These are phyloP conservation scores for Drosophila fulvimacula DNA, from an alignment of 2,888 invertebrate species.

Conservation along the genomic window DNA sequence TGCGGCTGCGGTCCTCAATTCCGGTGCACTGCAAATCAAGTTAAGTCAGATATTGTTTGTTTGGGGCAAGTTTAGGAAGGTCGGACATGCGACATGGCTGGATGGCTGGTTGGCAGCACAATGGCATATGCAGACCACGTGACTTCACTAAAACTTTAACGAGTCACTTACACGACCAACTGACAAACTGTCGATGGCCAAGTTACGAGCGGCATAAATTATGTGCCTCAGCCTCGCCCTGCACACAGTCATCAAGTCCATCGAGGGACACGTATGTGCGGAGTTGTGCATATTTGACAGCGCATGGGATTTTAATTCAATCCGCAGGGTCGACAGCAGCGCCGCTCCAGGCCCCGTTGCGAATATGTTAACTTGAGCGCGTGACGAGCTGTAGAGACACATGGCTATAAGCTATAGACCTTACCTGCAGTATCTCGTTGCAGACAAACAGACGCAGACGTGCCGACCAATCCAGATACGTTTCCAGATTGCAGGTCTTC, in stretches of 20 bases:
- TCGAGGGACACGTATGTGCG: conserved; percentile 24
- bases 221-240: conserved; percentile 33
- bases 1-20: conserved; percentile 83
- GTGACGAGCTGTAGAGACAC: neutral
- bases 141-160: conserved; percentile 63
- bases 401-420: conserved; percentile 17
- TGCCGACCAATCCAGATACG: conserved; percentile 85
- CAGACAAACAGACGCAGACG: conserved; percentile 84
- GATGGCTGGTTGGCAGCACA: neutral
- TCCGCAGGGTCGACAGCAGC: conserved; percentile 50
- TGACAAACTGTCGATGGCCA: conserved; percentile 67
- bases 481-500: conserved; percentile 85
- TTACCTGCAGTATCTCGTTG: conserved; percentile 85
- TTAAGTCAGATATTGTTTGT: conserved; percentile 32
- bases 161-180: conserved; percentile 55
- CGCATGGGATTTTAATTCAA: conserved; percentile 64
- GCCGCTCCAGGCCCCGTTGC: conserved; percentile 10
- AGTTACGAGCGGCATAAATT: conserved; percentile 69
- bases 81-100: neutral
- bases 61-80: conserved; percentile 11
- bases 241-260: conserved; percentile 31
- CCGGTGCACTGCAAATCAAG: conserved; percentile 79
- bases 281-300: conserved; percentile 51
- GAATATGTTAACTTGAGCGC: conserved; percentile 32
- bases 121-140: conserved; percentile 50